phyloP scores from a whole-genome alignment of 2,888 invertebrate genomes.

The Linyphia triangularis region DNA sequence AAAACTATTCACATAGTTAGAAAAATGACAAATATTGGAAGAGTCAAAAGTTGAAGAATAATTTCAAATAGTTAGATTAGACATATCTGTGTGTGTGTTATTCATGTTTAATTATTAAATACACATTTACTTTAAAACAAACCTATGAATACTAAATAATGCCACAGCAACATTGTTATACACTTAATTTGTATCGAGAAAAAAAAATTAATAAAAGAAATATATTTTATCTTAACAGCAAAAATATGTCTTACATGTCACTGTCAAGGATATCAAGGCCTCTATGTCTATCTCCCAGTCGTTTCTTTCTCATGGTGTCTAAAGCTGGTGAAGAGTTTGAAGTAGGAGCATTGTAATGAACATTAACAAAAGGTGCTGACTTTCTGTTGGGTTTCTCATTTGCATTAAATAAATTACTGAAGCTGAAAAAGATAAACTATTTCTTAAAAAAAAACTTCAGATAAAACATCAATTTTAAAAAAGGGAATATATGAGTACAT shows the following conservation, averaged over 20 bases:
- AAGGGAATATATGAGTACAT: not conserved
- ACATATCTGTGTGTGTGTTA: no score
- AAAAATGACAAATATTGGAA: no score
- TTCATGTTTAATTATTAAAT: no score
- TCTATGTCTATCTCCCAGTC: conserved; percentile 82
- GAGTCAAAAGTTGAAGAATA: no score
- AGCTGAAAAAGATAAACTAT: conserved; percentile 81
- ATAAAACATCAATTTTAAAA: not conserved
- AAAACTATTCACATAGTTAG: no score
- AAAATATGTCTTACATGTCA: conserved; percentile 79
- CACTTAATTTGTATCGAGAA: not conserved
- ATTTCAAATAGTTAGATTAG: no score
- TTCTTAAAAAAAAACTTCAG: not conserved
- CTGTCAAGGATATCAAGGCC: conserved; percentile 82
- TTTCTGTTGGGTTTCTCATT: conserved; percentile 78
- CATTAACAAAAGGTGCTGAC: conserved; percentile 82
- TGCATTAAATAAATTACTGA: conserved; percentile 85
- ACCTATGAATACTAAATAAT: no score
- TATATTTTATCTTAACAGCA: not conserved
- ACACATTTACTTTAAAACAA: no score
- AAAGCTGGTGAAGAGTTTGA: conserved; percentile 85
- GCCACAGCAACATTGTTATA: no score
- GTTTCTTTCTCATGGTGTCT: conserved; percentile 83
- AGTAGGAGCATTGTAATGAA: conserved; percentile 87
- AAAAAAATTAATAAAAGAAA: not conserved